Base-by-base conservation (phyloP, 2,797 vertebrate species). In the Malacoctenus gilli region DNA sequence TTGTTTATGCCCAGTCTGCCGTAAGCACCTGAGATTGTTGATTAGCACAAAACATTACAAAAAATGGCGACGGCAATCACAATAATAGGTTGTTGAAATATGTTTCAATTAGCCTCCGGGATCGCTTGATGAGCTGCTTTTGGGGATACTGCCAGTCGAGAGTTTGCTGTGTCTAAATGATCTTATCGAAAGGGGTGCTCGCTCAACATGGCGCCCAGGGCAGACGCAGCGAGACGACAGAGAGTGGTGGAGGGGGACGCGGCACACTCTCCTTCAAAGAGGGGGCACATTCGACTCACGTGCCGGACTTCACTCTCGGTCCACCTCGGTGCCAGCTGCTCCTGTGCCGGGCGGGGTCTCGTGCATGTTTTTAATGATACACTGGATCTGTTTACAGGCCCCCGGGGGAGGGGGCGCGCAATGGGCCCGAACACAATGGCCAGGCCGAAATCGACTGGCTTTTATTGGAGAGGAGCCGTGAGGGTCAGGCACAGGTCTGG, bases 321-420 rank as follows among this genome's bases (percentile, higher is more conserved):
- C 57, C 42, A 68, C 53, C 10, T 53, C 16, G 9, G 25, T 59
- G 61, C 49, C 59, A 72, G 61, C 72, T 73, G 49, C 74, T 58
- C 56, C 68, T 56, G 52, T 42, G 52, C 42, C 58, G 71, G 42
- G 66, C 61, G 44, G 49, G 43, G 53, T 60, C 75, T 69, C 49
- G 58, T 57, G 66, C 76, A 76, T 61, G 79, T 65, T 82, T 83
- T 79, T 77, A 83, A 81, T 79, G 78, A 86, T 77, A 73, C 64
- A 60, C 62, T 71, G 72, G 79, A 80, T 87, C 78, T 75, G 80
- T 85, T 89, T 87, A 82, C 79, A 84, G 57, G 46, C 78, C 78
- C 62, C 64, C 19, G 70, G 84, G 64, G 75, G 62, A 55, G 20
- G 20, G 70, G 64, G 75, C 62, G 53, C n/a, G 52, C 12, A 48